A percentile compares a stretch with the other conserved stretches of the same genome.
Evolutionary conservation across 1,140 invertebrate species (phyloP).

Genomic region (Drosophila orena): DNA sequence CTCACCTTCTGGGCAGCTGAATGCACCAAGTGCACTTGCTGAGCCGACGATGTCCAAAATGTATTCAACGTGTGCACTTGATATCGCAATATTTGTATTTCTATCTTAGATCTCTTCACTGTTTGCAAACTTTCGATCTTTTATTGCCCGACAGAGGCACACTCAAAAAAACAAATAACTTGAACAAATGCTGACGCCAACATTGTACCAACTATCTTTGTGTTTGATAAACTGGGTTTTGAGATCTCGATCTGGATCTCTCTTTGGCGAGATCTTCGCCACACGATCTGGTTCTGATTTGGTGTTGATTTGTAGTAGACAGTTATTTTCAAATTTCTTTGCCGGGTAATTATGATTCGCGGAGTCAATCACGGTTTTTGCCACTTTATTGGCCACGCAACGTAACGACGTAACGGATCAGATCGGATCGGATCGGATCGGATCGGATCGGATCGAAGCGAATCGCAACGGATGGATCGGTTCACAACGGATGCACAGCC

Average conservation of each 20-base stretch:
- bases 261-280: too few relatives aligned
- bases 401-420: slow-evolving; percentile 16
- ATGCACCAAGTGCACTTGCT: slow-evolving; percentile 9
- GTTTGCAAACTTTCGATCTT: slow-evolving; percentile 39
- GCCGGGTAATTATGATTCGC: not conserved
- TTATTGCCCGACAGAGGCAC: slow-evolving; percentile 17
- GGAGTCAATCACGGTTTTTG: not conserved
- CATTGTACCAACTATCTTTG: slow-evolving; percentile 9
- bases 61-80: slow-evolving; percentile 2
- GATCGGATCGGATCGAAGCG: slow-evolving; percentile 15
- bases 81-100: not conserved
- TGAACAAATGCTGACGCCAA: slow-evolving; percentile 7
- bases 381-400: slow-evolving; percentile 18
- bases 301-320: not conserved
- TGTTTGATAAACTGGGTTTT: not conserved
- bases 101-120: slow-evolving; percentile 29
- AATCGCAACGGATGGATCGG: slow-evolving; percentile 12
- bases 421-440: slow-evolving; percentile 7
- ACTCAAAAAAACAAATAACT: slow-evolving; percentile 48
- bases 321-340: not conserved
- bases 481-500: slow-evolving; percentile 79
- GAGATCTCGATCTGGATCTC: not conserved
- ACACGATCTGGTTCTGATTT: too few relatives aligned
- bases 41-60: slow-evolving; percentile 1
- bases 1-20: slow-evolving; percentile 1